phyloP scores from a whole-genome alignment of 2,113 vertebrate species.

The Clarias gariepinus region DNA sequence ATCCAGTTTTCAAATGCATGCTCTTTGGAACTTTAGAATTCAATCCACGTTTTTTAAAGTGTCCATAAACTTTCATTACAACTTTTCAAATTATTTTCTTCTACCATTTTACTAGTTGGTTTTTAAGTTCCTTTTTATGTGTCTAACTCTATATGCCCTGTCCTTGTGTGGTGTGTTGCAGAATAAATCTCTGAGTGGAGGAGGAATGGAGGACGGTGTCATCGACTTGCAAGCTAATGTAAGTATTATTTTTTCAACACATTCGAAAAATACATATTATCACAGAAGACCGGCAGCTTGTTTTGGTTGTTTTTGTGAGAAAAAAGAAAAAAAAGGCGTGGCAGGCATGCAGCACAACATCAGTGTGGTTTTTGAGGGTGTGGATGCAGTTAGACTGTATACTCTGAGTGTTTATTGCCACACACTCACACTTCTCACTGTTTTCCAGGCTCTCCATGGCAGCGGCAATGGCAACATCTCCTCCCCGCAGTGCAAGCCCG shows the following conservation, averaged over 20 bases:
- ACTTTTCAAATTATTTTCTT: not conserved
- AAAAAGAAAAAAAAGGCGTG: too few relatives aligned
- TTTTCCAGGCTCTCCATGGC: conserved; percentile 74
- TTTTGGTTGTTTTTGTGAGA: not conserved
- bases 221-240: conserved; percentile 79
- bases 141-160: not conserved
- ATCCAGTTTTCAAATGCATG: not conserved
- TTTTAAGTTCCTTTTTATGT: not conserved
- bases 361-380: conserved; percentile 9
- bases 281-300: not conserved
- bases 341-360: not conserved
- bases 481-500: conserved; percentile 58
- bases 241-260: conserved; percentile 59
- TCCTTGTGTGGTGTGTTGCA: conserved; percentile 58
- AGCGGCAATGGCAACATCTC: conserved; percentile 74
- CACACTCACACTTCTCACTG: conserved; percentile 39
- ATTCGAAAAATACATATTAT: not conserved
- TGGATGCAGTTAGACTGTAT: not conserved
- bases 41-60: not conserved
- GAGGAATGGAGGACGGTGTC: conserved; percentile 85
- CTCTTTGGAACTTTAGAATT: not conserved
- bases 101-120: not conserved
- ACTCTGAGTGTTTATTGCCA: not conserved
- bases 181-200: conserved; percentile 86
- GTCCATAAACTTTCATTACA: not conserved